Evolutionary conservation across 2,113 vertebrate genomes (phyloP).

Genomic region (Indicator indicator): DNA sequence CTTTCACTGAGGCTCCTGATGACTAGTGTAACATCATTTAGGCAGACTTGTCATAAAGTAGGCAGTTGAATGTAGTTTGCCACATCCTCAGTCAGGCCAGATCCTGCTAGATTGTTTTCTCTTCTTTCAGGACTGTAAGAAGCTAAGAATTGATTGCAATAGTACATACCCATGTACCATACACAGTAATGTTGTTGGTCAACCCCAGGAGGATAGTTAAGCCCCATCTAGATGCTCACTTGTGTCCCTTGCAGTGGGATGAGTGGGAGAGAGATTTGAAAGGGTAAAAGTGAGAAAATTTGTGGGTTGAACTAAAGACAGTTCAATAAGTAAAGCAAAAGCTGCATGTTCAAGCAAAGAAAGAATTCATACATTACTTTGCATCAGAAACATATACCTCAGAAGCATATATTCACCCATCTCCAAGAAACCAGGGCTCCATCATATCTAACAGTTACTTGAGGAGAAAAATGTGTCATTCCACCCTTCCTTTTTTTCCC

Average conservation of each 20-base stretch:
- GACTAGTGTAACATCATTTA: neutral
- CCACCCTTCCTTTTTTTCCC: neutral
- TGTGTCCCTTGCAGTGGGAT: accelerated
- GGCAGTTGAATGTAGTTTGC: neutral
- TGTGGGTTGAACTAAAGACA: neutral
- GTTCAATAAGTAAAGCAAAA: neutral
- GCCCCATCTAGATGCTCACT: neutral
- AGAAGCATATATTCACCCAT: no score
- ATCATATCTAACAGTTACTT: neutral
- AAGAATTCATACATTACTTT: neutral
- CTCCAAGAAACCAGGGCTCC: no score
- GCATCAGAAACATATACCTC: neutral
- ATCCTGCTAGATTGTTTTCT: neutral
- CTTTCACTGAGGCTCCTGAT: neutral
- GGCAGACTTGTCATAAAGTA: neutral
- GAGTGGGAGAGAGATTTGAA: neutral
- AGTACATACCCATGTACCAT: neutral
- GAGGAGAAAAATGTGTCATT: neutral
- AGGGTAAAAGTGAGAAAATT: no score
- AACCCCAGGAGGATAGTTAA: neutral
- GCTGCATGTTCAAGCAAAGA: neutral
- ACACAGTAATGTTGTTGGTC: accelerated
- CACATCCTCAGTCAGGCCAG: neutral
- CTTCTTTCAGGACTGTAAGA: neutral
- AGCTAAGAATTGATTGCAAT: neutral